phyloP scores from a whole-genome alignment of 2,113 vertebrate species.

The Corythoichthys intestinalis region DNA sequence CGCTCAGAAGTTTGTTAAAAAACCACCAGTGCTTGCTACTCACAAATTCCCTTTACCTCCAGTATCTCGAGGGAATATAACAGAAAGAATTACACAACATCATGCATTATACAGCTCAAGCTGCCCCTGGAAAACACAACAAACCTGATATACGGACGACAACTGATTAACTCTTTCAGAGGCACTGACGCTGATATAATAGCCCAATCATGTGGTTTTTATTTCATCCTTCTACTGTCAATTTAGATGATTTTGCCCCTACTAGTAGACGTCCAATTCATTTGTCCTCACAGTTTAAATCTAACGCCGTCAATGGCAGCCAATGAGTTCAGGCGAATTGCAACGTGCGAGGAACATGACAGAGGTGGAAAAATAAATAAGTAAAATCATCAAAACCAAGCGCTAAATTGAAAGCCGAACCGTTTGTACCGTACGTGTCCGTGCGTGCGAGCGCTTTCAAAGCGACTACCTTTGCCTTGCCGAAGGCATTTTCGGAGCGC shows the following conservation, averaged over 20 bases:
- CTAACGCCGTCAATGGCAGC: not conserved
- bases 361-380: conserved; percentile 29
- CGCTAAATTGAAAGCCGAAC: conserved; percentile 53
- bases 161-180: conserved; percentile 24
- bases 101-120: conserved; percentile 39
- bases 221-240: too few species aligned
- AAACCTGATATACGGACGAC: conserved; percentile 21
- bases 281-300: too few species aligned
- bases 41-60: conserved; percentile 44
- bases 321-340: not conserved
- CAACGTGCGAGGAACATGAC: conserved; percentile 22
- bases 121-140: conserved; percentile 29
- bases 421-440: conserved; percentile 27
- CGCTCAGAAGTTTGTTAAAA: conserved; percentile 59
- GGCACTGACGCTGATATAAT: too few species aligned
- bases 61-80: conserved; percentile 43
- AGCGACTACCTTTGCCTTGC: conserved; percentile 66
- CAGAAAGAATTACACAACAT: conserved; percentile 43
- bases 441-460: conserved; percentile 53
- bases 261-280: too few species aligned
- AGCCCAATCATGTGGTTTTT: too few species aligned
- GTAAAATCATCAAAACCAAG: not conserved
- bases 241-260: too few species aligned
- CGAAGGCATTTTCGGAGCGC: conserved; percentile 67
- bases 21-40: conserved; percentile 53